Base-by-base conservation (phyloP, 2,113 vertebrate species). In the Peromyscus maniculatus region DNA sequence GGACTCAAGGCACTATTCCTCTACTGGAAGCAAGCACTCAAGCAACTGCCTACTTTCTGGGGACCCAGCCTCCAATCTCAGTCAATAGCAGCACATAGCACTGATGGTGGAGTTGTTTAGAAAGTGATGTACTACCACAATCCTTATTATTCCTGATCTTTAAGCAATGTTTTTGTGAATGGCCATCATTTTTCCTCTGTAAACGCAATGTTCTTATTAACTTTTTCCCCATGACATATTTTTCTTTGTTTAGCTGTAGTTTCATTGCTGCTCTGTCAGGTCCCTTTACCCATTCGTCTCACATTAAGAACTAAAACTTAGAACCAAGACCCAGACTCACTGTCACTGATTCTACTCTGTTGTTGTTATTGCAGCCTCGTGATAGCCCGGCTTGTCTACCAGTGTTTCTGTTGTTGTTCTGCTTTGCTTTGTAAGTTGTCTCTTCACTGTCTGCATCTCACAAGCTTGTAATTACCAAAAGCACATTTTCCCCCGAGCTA, bases 1-100 rank as follows among this genome's bases (percentile, higher is more conserved):
- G 24, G 19, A 43, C 49, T 62, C 59, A 62, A 36, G 39, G 57
- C 39, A 55, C 11, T 46, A 46, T 8, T 8, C 26, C 16, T 46
- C 12, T 39, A 22, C 43, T 24, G 28, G 15, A n/a, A 4, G 10
- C 2, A n/a, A 4, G 10, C 2, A 11, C 22, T 74, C 16, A 67
- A 26, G 11, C 2, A 17, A 39, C n/a, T 5, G 0, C 0, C 31
- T 1, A 5, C 4, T 55, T 52, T 5, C 10, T 17, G 5, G 74
- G 36, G 31, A 19, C 5, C 46, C 12, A 49, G 12, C 9, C 6
- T 77, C 52, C 57, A 22, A 0, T 2, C 43, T 75, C n/a, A 28
- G 36, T 12, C 64, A 52, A 0, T 6, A 12, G 11, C 21, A 52
- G 26, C 69, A n/a, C 75, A n/a, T 3, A 26, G 17, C 5, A 7